Evolutionary conservation across 2,888 invertebrate species (phyloP).

Genomic region (Drosophila anceps): DNA sequence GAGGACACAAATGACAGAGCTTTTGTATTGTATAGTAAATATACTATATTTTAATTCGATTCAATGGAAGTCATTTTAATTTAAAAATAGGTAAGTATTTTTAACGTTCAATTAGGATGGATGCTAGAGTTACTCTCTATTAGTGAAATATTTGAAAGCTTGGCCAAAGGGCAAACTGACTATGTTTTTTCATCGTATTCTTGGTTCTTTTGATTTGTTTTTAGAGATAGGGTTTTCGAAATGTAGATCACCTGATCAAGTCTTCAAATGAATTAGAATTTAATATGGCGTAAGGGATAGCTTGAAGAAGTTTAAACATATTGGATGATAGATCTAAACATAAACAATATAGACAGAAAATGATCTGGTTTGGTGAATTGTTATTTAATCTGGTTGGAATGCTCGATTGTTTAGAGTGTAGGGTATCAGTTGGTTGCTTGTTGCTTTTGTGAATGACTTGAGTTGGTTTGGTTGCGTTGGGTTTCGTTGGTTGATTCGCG

Average conservation of each 20-base stretch:
- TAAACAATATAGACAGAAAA: not conserved
- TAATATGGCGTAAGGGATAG: not conserved
- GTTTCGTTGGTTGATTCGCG: slow-evolving; percentile 13
- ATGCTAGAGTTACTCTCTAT: too few relatives aligned
- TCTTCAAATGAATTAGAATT: not conserved
- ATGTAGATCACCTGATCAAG: too few relatives aligned
- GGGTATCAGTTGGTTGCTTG: slow-evolving; percentile 45
- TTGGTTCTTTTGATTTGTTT: too few relatives aligned
- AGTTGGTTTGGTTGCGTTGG: slow-evolving; percentile 33
- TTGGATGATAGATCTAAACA: not conserved
- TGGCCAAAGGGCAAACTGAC: too few relatives aligned
- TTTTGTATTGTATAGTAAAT: not conserved
- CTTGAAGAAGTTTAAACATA: not conserved
- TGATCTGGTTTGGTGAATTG: not conserved
- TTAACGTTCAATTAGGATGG: too few relatives aligned
- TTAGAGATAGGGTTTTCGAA: too few relatives aligned
- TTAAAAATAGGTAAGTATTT: too few relatives aligned
- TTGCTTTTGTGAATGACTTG: slow-evolving; percentile 70
- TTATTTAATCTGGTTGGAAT: not conserved
- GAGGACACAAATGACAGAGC: not conserved
- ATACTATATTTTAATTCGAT: too few relatives aligned
- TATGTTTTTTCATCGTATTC: too few relatives aligned
- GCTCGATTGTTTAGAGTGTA: slow-evolving; percentile 20
- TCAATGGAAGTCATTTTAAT: too few relatives aligned
- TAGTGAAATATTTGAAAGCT: too few relatives aligned